Percentiles rank a stretch among this genome's conserved stretches.
Evolutionary conservation across 2,888 invertebrate species (phyloP).

Genomic region (Kuschelorhynchus macadamiae): DNA sequence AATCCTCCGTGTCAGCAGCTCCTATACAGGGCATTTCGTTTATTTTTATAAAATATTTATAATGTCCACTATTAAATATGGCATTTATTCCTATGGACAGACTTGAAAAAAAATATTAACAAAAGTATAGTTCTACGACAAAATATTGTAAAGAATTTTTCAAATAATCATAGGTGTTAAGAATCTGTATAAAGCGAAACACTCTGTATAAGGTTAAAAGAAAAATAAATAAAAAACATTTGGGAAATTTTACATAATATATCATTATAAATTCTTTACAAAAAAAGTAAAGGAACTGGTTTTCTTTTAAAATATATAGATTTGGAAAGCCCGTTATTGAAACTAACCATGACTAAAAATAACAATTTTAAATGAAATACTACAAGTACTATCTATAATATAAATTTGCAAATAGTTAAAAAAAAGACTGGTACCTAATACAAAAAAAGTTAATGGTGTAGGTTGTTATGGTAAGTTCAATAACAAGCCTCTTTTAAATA

Average conservation of each 20-base stretch:
- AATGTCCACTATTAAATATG: neutral
- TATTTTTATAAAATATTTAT: neutral
- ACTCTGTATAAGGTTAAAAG: constrained; percentile 9
- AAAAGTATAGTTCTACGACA: too few relatives aligned
- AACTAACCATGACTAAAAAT: neutral
- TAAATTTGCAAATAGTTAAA: too few relatives aligned
- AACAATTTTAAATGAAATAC: too few relatives aligned
- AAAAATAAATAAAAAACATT: constrained; percentile 12
- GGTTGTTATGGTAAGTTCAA: too few relatives aligned
- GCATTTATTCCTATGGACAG: too few relatives aligned
- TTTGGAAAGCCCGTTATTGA: constrained; percentile 1
- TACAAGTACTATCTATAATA: too few relatives aligned
- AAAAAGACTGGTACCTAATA: too few relatives aligned
- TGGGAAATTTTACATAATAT: constrained; percentile 6
- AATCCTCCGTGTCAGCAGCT: neutral
- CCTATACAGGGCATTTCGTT: constrained; percentile 9
- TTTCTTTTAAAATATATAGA: constrained; percentile 14
- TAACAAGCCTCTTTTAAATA: too few relatives aligned
- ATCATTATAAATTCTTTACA: constrained; percentile 15
- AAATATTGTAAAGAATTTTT: too few relatives aligned
- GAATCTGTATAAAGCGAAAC: neutral
- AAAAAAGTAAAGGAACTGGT: constrained; percentile 34
- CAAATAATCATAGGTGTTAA: too few relatives aligned
- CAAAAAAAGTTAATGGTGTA: too few relatives aligned
- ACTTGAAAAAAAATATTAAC: too few relatives aligned